A percentile compares a stretch with the other conserved stretches of the same genome.
Conservation (phyloP, 1,140 invertebrate genomes). For the Asobara japonica region DNA sequence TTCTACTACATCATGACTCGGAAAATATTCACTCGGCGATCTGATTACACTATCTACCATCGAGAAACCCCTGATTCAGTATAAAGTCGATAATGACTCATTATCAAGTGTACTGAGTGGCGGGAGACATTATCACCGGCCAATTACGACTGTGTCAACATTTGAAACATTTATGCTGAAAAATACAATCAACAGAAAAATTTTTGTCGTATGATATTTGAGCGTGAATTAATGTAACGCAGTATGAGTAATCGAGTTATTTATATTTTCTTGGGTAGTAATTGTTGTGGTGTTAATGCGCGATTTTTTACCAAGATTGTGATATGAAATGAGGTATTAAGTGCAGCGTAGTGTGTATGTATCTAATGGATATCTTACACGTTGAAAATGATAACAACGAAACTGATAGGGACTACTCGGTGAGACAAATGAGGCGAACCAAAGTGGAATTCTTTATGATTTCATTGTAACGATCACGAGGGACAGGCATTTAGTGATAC, state of each 20-base stretch:
- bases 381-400: constrained; percentile 1
- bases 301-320: not conserved
- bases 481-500: not conserved
- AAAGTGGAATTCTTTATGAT: not conserved
- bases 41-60: not conserved
- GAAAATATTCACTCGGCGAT: not conserved
- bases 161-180: not conserved
- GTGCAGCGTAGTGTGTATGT: not conserved
- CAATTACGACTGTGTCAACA: constrained; percentile 2
- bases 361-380: not conserved
- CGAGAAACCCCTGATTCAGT: not conserved
- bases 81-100: not conserved
- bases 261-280: not conserved
- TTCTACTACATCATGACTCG: constrained; percentile 42
- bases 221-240: not conserved
- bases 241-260: not conserved
- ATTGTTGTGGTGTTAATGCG: not conserved
- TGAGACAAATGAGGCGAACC: not conserved
- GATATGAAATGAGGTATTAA: not conserved
- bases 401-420: not conserved
- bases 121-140: not conserved
- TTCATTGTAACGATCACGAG: not conserved
- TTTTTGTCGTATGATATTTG: not conserved
- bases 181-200: not conserved
- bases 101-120: not conserved